Evolutionary conservation across 2,888 invertebrate species (phyloP).

Genomic region (Tetragnatha montana): DNA sequence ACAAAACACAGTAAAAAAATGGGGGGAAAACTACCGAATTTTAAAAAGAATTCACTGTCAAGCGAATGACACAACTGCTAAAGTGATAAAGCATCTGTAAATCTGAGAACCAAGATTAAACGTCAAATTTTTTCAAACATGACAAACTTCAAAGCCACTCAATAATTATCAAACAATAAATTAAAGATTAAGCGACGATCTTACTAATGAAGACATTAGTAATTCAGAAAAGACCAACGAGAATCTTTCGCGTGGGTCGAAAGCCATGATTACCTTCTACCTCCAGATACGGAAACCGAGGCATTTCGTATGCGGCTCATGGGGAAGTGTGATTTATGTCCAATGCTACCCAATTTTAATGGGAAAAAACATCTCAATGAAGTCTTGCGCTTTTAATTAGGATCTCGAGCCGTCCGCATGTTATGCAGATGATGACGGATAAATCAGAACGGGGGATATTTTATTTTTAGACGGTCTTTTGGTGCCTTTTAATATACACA

Average conservation of each 20-base stretch:
- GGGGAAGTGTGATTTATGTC: slow-evolving; percentile 46
- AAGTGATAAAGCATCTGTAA: neutral
- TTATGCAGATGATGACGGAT: slow-evolving; percentile 14
- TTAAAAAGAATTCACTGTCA: too few relatives aligned
- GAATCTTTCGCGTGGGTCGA: slow-evolving; percentile 13
- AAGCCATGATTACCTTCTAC: neutral
- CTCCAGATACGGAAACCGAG: neutral
- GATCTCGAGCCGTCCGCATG: slow-evolving; percentile 6
- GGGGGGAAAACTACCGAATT: too few relatives aligned
- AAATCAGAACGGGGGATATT: slow-evolving; percentile 2
- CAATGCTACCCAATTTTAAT: neutral
- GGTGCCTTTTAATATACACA: neutral
- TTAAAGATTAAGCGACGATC: slow-evolving; percentile 17
- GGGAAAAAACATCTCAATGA: neutral
- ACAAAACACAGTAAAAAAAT: too few relatives aligned
- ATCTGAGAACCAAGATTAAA: neutral
- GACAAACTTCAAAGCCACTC: slow-evolving; percentile 12
- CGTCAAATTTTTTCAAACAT: neutral
- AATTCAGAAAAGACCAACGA: slow-evolving; percentile 37
- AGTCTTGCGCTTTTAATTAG: slow-evolving; percentile 19
- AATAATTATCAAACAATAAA: slow-evolving; percentile 37
- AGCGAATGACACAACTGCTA: too few relatives aligned
- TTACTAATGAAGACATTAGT: slow-evolving; percentile 49
- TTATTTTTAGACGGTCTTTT: slow-evolving; percentile 5
- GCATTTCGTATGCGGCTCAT: slow-evolving; percentile 21